Conservation (phyloP, 2,113 vertebrate genomes). For the Casuarius casuarius region DNA sequence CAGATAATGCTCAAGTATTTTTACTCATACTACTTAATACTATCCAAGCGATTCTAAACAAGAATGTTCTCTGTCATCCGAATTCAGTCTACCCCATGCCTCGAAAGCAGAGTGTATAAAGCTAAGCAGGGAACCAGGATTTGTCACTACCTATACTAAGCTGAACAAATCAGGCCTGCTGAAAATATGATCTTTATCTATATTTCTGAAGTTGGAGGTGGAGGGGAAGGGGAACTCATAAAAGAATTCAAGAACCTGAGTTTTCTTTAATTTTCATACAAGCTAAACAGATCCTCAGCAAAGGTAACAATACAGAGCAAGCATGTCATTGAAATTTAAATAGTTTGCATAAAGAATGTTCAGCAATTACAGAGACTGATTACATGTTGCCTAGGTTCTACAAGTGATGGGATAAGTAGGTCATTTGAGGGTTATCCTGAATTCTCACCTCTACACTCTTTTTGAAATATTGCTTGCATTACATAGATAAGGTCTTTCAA, state of each 20-base stretch:
- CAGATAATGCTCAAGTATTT: background rate
- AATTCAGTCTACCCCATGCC: background rate
- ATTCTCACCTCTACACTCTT: background rate
- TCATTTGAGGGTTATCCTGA: background rate
- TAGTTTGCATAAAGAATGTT: too few species aligned
- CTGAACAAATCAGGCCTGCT: too few species aligned
- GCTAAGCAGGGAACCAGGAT: accelerated
- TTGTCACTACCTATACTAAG: background rate
- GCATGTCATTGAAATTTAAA: too few species aligned
- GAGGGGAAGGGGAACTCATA: background rate
- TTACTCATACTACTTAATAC: background rate
- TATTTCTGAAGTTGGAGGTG: background rate
- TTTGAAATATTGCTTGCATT: background rate
- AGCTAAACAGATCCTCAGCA: background rate
- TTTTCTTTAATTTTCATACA: background rate
- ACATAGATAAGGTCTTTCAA: background rate
- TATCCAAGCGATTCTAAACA: background rate
- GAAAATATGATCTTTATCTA: background rate
- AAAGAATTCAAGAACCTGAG: background rate
- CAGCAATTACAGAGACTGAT: background rate
- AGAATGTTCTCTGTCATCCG: accelerated
- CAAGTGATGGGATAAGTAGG: background rate
- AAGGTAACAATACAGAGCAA: background rate
- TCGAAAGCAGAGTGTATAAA: accelerated
- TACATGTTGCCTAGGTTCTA: background rate